phyloP scores from a whole-genome alignment of 2,888 invertebrate genomes.

The Balanococcus diminutus region DNA sequence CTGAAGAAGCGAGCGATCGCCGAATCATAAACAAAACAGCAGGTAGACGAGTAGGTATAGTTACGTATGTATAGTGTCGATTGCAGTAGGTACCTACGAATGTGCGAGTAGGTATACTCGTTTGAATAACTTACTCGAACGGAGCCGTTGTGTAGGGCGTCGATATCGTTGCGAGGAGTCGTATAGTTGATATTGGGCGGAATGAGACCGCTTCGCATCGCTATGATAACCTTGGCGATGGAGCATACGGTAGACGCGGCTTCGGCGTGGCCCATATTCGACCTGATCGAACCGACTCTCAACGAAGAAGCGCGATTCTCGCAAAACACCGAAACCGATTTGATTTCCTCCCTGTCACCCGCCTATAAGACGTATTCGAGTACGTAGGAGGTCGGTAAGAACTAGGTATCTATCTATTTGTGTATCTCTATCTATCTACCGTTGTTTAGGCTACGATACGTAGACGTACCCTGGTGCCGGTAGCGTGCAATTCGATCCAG shows the following conservation, averaged over 20 bases:
- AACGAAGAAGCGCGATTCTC: constrained; percentile 24
- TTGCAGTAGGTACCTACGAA: too few relatives aligned
- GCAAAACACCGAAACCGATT: constrained; percentile 43
- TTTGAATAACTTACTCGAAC: constrained; percentile 9
- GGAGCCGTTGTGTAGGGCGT: constrained; percentile 23
- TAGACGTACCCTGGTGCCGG: constrained; percentile 46
- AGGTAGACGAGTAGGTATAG: too few relatives aligned
- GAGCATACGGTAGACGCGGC: constrained; percentile 45
- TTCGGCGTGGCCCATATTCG: constrained; percentile 48
- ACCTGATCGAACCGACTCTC: constrained; percentile 41
- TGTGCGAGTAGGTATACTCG: background rate
- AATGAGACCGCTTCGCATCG: constrained; percentile 36
- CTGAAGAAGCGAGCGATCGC: background rate
- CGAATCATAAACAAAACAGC: background rate
- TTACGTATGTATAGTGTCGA: too few relatives aligned
- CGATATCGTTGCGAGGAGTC: constrained; percentile 41
- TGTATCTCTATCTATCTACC: too few relatives aligned
- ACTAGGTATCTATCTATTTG: background rate
- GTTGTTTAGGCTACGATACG: too few relatives aligned
- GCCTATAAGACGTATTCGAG: background rate
- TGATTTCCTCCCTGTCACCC: constrained; percentile 47
- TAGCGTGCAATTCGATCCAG: constrained; percentile 49
- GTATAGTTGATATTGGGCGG: constrained; percentile 48
- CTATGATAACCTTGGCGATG: constrained; percentile 43
- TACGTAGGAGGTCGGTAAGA: background rate